Evolutionary conservation across 2,113 vertebrate species (phyloP).

Genomic region (Amazona guildingii): DNA sequence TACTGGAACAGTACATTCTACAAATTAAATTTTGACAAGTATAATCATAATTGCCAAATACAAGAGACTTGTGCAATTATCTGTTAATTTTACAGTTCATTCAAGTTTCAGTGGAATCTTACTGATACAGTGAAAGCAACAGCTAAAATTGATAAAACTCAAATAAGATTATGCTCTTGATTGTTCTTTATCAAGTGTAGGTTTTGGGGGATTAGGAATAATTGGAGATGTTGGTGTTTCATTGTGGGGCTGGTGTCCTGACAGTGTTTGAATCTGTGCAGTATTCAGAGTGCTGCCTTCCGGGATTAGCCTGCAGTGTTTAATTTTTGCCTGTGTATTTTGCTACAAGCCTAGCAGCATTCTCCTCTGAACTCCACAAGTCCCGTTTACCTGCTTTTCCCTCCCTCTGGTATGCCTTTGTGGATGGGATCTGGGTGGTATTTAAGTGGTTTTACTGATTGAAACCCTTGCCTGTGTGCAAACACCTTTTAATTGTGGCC

Average conservation of each 20-base stretch:
- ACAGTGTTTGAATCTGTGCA: conserved; percentile 20
- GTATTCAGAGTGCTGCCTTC: not conserved
- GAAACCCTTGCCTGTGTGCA: conserved; percentile 55
- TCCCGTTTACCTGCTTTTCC: conserved; percentile 30
- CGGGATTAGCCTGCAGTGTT: conserved; percentile 45
- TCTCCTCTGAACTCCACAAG: conserved; percentile 45
- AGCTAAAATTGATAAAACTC: conserved; percentile 66
- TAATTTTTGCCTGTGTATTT: conserved; percentile 57
- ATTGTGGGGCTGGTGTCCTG: conserved; percentile 44
- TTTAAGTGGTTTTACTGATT: conserved; percentile 62
- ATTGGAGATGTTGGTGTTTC: conserved; percentile 40
- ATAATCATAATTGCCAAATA: conserved; percentile 66
- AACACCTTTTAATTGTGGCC: conserved; percentile 57
- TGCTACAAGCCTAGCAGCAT: not conserved
- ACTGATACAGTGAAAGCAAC: conserved; percentile 63
- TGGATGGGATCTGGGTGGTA: conserved; percentile 39
- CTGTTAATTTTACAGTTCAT: conserved; percentile 72
- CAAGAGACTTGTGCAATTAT: conserved; percentile 64
- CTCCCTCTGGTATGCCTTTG: conserved; percentile 22
- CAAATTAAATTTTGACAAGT: conserved; percentile 71
- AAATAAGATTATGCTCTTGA: conserved; percentile 63
- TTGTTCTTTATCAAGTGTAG: conserved; percentile 63
- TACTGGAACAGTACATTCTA: conserved; percentile 52
- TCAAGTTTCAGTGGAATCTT: conserved; percentile 68
- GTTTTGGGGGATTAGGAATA: conserved; percentile 65